These are phyloP conservation scores for Gobiocypris rarus DNA, from an alignment of 2,113 vertebrate genomes.

Conservation along the genomic window DNA sequence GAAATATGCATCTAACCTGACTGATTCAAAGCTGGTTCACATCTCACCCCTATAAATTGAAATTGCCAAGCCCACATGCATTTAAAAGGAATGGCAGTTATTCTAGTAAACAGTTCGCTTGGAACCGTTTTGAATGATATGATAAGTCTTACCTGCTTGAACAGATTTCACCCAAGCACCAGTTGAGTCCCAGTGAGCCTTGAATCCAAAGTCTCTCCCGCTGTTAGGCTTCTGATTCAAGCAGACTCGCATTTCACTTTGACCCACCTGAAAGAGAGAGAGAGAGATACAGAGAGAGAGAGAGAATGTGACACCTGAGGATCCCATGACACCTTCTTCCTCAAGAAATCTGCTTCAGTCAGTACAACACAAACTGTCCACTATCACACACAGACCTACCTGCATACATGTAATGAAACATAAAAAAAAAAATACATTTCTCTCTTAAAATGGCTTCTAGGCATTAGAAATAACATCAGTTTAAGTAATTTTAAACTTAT, in stretches of 20 bases:
- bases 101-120: not conserved
- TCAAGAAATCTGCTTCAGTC: conserved; percentile 74
- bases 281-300: not conserved
- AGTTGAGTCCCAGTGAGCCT: conserved; percentile 82
- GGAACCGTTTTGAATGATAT: not conserved
- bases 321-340: conserved; percentile 80
- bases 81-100: too few species aligned
- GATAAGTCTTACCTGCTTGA: conserved; percentile 75
- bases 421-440: too few species aligned
- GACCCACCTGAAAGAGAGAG: conserved; percentile 76
- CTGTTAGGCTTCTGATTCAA: conserved; percentile 89
- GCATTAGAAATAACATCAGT: too few species aligned
- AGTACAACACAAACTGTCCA: conserved; percentile 29
- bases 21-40: not conserved
- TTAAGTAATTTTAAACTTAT: not conserved
- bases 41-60: not conserved
- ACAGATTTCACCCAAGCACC: conserved; percentile 79
- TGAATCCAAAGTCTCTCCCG: conserved; percentile 88
- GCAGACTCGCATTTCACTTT: conserved; percentile 92
- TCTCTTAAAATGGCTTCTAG: too few species aligned
- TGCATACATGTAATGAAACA: too few species aligned
- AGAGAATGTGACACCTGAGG: conserved; percentile 68
- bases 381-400: too few species aligned
- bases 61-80: too few species aligned
- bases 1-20: not conserved